Evolutionary conservation across 2,113 vertebrate genomes (phyloP), one percentile per base, ranked within the genome.

Genomic region (Entosphenus tridentatus): DNA sequence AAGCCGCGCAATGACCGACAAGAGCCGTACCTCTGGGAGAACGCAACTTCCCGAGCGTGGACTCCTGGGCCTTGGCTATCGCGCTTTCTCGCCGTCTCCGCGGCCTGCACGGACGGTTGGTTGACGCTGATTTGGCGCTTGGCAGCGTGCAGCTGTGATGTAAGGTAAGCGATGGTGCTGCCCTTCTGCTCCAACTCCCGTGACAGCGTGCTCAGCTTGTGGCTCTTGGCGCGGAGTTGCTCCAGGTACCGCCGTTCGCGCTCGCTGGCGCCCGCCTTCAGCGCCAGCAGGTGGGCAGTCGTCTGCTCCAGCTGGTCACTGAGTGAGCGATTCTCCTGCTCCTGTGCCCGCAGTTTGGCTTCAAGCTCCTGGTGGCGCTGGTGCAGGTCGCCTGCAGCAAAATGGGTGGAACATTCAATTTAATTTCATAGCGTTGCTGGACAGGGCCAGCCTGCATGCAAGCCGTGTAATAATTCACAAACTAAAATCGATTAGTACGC

Each of bases 151-250:
- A 98, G 89, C 73, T 96, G 93, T 0, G 93, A 78, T 8, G 90
- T 96, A 57, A 98, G 85, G 76, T 95, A 96, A 1, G 92, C 89
- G 2, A 96, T 86, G 11, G 93, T 89, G 83, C 86, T 80, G 0
- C 90, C 89, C 54, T 90, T 79, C 82, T 96, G 93, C 81, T 98
- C 93, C 73, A 98, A 80, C 80, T 98, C 93, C 1, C 84, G 81
- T 0, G 87, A 90, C 77, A 98, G 74, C 80, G 92, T 78, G 3
- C 80, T 85, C 73, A 98, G 78, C 77, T 85, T 86, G 78, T 96
- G 93, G 80, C 92, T 95, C 81, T 95, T 93, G 74, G 84, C 81
- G 78, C 96, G 96, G 7, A 98, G 80, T 82, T 98, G 90, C 75
- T 98, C 93, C 77, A 98, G 78, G 73, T 98, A 98, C 76, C 88